These are phyloP conservation scores for Sarcophaga caerulescens DNA, from an alignment of 2,888 invertebrate genomes.

Conservation along the genomic window DNA sequence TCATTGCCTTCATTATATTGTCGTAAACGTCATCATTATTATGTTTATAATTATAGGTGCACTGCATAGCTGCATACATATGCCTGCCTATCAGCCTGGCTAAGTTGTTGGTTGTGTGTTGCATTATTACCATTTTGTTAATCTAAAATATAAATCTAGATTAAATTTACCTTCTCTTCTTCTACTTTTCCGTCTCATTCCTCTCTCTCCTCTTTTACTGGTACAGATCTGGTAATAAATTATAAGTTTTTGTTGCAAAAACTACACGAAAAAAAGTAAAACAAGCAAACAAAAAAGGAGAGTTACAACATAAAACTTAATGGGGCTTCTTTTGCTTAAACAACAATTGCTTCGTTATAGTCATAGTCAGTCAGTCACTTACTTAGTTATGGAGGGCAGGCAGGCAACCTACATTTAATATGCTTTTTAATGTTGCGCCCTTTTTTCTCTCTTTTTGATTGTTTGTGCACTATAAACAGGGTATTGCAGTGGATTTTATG, in stretches of 20 bases:
- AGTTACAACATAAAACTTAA: constrained; percentile 42
- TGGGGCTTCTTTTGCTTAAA: constrained; percentile 36
- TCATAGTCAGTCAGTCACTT: not conserved
- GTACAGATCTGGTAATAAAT: constrained; percentile 51
- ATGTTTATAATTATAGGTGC: not conserved
- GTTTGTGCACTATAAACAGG: not conserved
- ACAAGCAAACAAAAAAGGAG: constrained; percentile 12
- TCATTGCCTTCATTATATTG: not conserved
- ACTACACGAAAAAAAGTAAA: not conserved
- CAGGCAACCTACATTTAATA: not conserved
- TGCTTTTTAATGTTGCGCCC: not conserved
- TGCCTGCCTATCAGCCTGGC: constrained; percentile 26
- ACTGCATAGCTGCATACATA: constrained; percentile 11
- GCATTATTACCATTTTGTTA: constrained; percentile 34
- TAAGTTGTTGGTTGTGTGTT: not conserved
- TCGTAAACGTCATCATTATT: not conserved
- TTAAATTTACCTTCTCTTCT: constrained; percentile 49
- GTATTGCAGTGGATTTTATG: not conserved
- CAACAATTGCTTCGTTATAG: not conserved
- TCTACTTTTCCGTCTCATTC: constrained; percentile 1
- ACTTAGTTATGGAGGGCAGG: not conserved
- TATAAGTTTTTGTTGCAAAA: constrained; percentile 47
- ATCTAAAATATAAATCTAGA: constrained; percentile 67
- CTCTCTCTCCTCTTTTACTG: not conserved
- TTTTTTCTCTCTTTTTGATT: not conserved